phyloP scores from a whole-genome alignment of 2,113 vertebrate species.

The Syngnathoides biaculeatus region DNA sequence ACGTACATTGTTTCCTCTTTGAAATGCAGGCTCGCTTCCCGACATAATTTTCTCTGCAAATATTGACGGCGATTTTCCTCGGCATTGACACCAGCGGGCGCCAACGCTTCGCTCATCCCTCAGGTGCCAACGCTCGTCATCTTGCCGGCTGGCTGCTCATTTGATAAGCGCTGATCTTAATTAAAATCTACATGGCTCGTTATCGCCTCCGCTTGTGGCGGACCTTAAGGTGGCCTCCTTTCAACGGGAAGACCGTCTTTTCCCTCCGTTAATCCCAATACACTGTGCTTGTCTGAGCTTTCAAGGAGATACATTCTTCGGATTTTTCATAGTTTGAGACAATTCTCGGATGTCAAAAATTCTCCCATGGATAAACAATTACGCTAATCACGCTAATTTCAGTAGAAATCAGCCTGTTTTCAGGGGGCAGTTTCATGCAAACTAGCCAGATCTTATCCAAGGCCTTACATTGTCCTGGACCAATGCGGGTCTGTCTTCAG shows the following conservation, averaged over 20 bases:
- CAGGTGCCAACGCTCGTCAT: constrained; percentile 9
- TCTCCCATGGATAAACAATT: background rate
- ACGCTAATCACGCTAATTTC: background rate
- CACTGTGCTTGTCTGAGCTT: background rate
- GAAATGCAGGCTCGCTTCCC: too few species aligned
- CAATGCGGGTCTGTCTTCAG: background rate
- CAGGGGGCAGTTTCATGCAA: background rate
- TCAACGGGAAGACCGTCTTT: background rate
- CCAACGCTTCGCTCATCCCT: constrained; percentile 5
- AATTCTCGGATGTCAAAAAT: background rate
- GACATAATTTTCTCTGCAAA: background rate
- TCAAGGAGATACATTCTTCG: background rate
- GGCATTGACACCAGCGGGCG: background rate
- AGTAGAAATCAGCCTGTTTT: background rate
- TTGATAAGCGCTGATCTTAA: constrained; percentile 44
- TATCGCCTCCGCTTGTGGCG: constrained; percentile 42
- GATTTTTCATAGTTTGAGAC: background rate
- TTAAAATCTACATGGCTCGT: constrained; percentile 48
- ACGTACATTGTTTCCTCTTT: too few species aligned
- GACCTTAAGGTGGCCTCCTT: constrained; percentile 9
- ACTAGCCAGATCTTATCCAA: too few species aligned
- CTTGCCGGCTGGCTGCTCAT: constrained; percentile 15
- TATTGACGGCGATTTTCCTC: background rate
- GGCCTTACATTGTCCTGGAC: too few species aligned
- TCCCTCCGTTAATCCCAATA: background rate